phyloP scores from a whole-genome alignment of 2,797 vertebrate species.

The Lemur catta region DNA sequence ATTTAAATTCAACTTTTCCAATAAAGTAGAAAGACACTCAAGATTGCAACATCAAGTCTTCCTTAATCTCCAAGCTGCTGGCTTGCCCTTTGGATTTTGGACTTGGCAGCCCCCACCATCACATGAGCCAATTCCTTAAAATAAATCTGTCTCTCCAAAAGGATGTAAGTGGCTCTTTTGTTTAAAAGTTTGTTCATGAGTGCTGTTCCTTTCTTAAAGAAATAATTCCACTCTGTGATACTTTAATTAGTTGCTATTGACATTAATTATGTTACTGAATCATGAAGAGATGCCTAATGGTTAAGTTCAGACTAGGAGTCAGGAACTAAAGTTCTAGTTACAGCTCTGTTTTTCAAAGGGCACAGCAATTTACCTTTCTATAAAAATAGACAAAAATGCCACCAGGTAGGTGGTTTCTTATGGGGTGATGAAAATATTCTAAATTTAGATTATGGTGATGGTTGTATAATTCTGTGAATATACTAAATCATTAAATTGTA shows the following conservation, averaged over 20 bases:
- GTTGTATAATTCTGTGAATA: background rate
- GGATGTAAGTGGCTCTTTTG: background rate
- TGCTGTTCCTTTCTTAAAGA: background rate
- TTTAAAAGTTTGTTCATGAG: background rate
- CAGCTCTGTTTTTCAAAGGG: background rate
- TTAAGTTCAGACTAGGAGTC: background rate
- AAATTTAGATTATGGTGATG: background rate
- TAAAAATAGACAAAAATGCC: constrained; percentile 5
- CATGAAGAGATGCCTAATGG: background rate
- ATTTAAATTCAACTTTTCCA: background rate
- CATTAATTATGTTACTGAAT: constrained; percentile 1
- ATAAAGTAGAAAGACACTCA: background rate
- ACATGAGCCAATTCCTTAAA: background rate
- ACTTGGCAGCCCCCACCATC: background rate
- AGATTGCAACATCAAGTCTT: background rate
- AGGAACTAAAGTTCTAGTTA: background rate
- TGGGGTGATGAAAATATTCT: background rate
- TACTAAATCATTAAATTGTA: background rate
- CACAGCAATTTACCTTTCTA: background rate
- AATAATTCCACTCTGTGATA: background rate
- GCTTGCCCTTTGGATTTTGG: background rate
- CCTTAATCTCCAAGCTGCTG: background rate
- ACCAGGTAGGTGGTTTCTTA: background rate
- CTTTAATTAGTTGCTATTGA: constrained; percentile 9
- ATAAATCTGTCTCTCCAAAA: background rate